Base-by-base conservation (phyloP, 2,797 vertebrate species). In the Clarias platycephalus region DNA sequence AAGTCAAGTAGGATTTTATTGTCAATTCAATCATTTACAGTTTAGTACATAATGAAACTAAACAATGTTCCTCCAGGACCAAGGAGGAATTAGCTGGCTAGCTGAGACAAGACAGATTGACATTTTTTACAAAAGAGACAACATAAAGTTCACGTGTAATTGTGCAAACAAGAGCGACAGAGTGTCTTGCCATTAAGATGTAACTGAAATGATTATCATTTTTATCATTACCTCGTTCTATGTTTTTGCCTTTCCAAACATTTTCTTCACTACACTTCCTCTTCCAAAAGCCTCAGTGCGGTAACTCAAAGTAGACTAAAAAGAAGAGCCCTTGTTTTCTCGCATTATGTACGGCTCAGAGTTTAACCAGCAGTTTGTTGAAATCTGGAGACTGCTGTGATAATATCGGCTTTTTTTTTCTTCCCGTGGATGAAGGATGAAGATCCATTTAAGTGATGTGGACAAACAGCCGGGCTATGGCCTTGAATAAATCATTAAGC, bases 401-500 rank as follows among this genome's bases (percentile, higher is more conserved):
- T 85, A 84, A 78, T 75, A 80, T 84, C 67, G 28, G 76, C 77
- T 53, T 53, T 53, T 53, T 49, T 49, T 49, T 49, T 49, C 53
- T 40, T 83, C 83, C 75, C 37, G 0, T 13, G 71, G 77, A 81
- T 86, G 80, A 86, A 82, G 76, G 83, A 89, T 86, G 81, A 44
- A 84, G 67, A 86, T 88, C 77, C 72, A n/a, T 86, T 68, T 79
- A 67, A 88, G 67, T 85, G 83, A 85, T 85, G 81, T 79, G 80
- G 86, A 85, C 80, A 86, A 87, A 86, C 80, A 81, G 83, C 78
- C 37, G 16, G 75, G 78, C 40, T 64, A 28, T 26, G 71, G 78
- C 77, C 64, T 60, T 87, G 86, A 88, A 89, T 89, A 87, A 88
- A 89, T 89, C 74, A 88, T 87, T 64, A 84, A 75, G 83, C 60